These are phyloP conservation scores for Thymelicus sylvestris DNA, from an alignment of 2,888 invertebrate genomes.

Conservation along the genomic window DNA sequence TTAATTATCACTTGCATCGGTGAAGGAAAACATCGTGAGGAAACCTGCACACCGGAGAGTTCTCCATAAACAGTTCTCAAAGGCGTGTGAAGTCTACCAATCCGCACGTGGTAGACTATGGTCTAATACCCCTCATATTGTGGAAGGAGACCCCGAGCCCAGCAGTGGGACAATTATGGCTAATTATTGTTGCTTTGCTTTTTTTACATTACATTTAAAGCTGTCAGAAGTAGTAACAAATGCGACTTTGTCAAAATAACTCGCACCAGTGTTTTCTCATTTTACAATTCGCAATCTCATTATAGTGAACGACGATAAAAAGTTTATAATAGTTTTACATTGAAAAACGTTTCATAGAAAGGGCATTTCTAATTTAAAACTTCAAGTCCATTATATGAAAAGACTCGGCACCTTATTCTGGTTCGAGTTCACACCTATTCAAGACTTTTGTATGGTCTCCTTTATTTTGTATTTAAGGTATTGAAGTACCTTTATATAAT, in stretches of 20 bases:
- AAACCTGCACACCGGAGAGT: no score
- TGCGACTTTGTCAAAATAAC: background rate
- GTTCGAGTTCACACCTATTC: constrained; percentile 37
- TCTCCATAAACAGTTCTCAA: no score
- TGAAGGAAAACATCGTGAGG: no score
- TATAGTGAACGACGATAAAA: constrained; percentile 16
- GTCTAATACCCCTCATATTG: no score
- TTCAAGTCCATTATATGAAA: constrained; percentile 21
- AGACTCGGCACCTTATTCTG: constrained; percentile 26
- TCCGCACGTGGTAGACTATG: no score
- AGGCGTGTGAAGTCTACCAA: no score
- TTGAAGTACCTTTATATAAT: constrained; percentile 35
- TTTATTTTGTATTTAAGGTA: constrained; percentile 36
- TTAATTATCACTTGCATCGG: no score
- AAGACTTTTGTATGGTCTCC: constrained; percentile 32
- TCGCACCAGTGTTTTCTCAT: background rate
- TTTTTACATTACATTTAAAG: no score
- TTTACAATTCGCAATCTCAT: constrained; percentile 15
- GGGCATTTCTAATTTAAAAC: constrained; percentile 17
- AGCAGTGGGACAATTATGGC: no score
- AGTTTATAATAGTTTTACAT: constrained; percentile 19
- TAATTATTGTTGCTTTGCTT: no score
- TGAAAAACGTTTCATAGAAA: constrained; percentile 18
- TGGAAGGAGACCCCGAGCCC: no score
- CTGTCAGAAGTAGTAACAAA: background rate